Base-by-base conservation (phyloP, 2,888 invertebrate genomes). In the Frankliniella intonsa region DNA sequence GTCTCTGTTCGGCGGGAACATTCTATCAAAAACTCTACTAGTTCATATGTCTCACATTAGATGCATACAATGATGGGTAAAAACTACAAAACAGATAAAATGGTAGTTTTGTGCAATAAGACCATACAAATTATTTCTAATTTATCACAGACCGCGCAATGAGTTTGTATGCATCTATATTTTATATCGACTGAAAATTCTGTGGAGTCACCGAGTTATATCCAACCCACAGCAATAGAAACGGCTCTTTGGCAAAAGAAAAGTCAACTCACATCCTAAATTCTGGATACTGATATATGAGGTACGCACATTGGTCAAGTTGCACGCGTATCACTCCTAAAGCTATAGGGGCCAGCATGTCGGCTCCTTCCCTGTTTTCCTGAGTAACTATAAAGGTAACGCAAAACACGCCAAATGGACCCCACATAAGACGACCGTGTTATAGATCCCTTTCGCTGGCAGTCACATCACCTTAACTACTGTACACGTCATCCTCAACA, bases 311-410 rank as follows among this genome's bases (percentile, higher is more conserved):
- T 69, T 69, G 69, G 69, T 69, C 69, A 22, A 38, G 69, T 69
- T 69, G 69, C 69, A 69, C 69, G 22, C 69, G 69, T 22, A 62
- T n/a, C 19, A 11, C 22, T 69, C 22, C 69, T 69, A 69, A 19
- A 69, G 69, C 69, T 69, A 69, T 22, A 22, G 22, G 69, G 69
- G 69, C 69, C 69, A 22, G 69, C 11, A 22, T 22, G 22, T 69
- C 22, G 69, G 69, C 69, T 69, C 69, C 22, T n/a, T 69, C 69
- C 69, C 69, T 69, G 69, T n/a, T 69, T 69, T 19, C 69, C 69
- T 69, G 69, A 22, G n/a, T 69, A 38, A 38, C 38, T 38, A 38
- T 38, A 38, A 38, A 38, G 38, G 38, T 38, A 38, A 38, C 38
- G 38, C 38, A 38, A 38, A 38, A 38, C 38, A 2, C 38, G 38